phyloP scores from a whole-genome alignment of 2,113 vertebrate genomes.

The Pachypanchax playfairii region DNA sequence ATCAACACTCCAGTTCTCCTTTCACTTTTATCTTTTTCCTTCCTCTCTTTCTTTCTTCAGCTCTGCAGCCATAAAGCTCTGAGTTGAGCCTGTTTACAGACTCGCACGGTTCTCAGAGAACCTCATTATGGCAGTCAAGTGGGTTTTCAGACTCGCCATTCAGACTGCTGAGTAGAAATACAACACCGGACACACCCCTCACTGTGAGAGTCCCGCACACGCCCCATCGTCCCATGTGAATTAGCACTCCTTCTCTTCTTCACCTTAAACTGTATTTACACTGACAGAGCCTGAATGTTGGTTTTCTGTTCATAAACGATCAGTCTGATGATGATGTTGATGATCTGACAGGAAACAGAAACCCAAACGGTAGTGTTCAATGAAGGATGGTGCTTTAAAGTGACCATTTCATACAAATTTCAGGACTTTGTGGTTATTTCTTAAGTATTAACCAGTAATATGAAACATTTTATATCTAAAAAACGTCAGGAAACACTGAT shows the following conservation, averaged over 20 bases:
- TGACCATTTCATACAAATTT: too few species aligned
- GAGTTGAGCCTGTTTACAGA: slow-evolving; percentile 22
- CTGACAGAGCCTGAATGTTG: slow-evolving; percentile 10
- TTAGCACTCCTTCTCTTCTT: slow-evolving; percentile 34
- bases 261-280: slow-evolving; percentile 32
- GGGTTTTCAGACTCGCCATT: slow-evolving; percentile 50
- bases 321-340: slow-evolving; percentile 21
- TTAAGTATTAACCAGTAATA: too few species aligned
- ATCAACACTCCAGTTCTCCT: slow-evolving; percentile 36
- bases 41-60: slow-evolving; percentile 12
- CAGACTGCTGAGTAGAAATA: slow-evolving; percentile 55
- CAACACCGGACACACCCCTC: slow-evolving; percentile 68
- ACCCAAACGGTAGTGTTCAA: too few species aligned
- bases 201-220: slow-evolving; percentile 43
- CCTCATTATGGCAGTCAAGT: slow-evolving; percentile 47
- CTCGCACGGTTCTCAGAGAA: slow-evolving; percentile 4
- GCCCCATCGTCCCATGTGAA: slow-evolving; percentile 32
- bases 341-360: too few species aligned
- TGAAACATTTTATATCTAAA: too few species aligned
- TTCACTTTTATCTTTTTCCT: slow-evolving; percentile 40
- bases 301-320: slow-evolving; percentile 16
- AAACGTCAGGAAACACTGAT: too few species aligned
- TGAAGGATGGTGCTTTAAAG: too few species aligned
- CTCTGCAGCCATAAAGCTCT: slow-evolving; percentile 11
- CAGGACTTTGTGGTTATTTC: too few species aligned